Conservation (phyloP, 2,888 invertebrate genomes). For the Poecilobothrus nobilitatus region DNA sequence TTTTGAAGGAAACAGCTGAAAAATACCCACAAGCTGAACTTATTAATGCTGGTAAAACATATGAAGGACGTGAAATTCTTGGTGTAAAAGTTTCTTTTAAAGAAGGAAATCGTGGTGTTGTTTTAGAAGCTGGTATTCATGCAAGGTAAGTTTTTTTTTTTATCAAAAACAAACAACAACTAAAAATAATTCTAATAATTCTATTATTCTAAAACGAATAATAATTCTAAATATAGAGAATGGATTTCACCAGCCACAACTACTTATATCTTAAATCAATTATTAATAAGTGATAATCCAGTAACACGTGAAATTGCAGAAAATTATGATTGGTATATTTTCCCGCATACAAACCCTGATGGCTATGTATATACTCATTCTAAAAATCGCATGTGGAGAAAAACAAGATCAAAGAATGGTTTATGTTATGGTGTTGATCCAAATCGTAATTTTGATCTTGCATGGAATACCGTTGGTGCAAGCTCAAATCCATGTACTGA, state of each 20-base stretch:
- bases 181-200: no score
- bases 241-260: constrained; percentile 62
- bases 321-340: constrained; percentile 62
- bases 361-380: constrained; percentile 63
- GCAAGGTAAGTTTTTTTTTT: constrained; percentile 43
- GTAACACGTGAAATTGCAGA: constrained; percentile 47
- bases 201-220: no score
- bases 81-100: constrained; percentile 50
- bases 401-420: constrained; percentile 48
- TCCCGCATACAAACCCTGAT: constrained; percentile 69
- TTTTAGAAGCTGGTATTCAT: constrained; percentile 58
- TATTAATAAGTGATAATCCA: constrained; percentile 49
- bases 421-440: constrained; percentile 60
- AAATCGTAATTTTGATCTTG: constrained; percentile 68
- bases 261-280: constrained; percentile 54
- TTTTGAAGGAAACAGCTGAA: constrained; percentile 47
- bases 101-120: constrained; percentile 48
- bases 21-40: constrained; percentile 46
- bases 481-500: constrained; percentile 52
- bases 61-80: constrained; percentile 52
- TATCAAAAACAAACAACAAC: no score
- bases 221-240: constrained; percentile 48
- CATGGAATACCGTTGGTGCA: constrained; percentile 56
- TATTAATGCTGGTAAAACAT: constrained; percentile 48
- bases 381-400: constrained; percentile 55